phyloP scores from a whole-genome alignment of 2,888 invertebrate species.

The Endotricha flammealis region DNA sequence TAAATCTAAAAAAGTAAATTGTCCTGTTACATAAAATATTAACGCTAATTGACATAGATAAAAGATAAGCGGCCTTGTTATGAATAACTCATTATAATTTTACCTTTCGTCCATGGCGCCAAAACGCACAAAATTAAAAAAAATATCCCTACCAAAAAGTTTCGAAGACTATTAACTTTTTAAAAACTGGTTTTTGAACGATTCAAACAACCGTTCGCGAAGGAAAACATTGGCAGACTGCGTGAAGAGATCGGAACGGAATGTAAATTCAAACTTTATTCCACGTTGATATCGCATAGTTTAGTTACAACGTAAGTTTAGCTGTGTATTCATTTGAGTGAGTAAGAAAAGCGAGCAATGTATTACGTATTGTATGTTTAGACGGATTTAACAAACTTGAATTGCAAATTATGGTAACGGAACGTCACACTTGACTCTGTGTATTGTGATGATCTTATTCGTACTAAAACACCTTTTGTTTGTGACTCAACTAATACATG shows the following conservation, averaged over 20 bases:
- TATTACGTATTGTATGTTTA: background rate
- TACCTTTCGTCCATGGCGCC: slow-evolving; percentile 55
- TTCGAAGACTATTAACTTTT: slow-evolving; percentile 29
- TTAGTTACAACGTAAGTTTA: slow-evolving; percentile 6
- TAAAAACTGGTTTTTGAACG: slow-evolving; percentile 42
- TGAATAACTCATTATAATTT: slow-evolving; percentile 14
- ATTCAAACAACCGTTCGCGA: slow-evolving; percentile 48
- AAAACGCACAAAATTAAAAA: slow-evolving; percentile 25
- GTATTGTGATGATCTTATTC: background rate
- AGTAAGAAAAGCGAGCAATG: too few species aligned
- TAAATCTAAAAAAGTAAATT: slow-evolving; percentile 55
- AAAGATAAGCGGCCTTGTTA: slow-evolving; percentile 15
- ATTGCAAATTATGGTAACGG: slow-evolving; percentile 3
- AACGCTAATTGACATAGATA: slow-evolving; percentile 22
- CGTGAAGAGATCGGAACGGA: slow-evolving; percentile 29
- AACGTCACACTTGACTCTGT: too few species aligned
- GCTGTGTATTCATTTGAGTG: too few species aligned
- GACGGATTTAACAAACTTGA: background rate
- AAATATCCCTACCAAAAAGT: slow-evolving; percentile 17
- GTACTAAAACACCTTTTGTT: background rate
- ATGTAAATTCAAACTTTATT: slow-evolving; percentile 13
- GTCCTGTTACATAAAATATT: slow-evolving; percentile 24
- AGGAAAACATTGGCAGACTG: slow-evolving; percentile 59
- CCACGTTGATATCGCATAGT: slow-evolving; percentile 21
- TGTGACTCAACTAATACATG: slow-evolving; percentile 8